These are phyloP conservation scores for Drosophila silvestris DNA, from an alignment of 2,888 invertebrate genomes.

Conservation along the genomic window DNA sequence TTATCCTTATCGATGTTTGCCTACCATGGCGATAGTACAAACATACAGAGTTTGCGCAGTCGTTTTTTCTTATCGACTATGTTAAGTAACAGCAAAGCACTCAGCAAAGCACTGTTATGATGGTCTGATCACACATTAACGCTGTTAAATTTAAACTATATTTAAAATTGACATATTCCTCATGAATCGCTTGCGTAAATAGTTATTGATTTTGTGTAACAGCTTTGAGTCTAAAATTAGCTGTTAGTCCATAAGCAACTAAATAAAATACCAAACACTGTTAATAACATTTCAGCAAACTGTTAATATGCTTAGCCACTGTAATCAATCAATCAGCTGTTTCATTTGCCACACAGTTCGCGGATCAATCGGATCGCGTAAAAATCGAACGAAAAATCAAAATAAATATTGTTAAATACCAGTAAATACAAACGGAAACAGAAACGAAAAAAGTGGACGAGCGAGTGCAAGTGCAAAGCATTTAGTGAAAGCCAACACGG, in stretches of 20 bases:
- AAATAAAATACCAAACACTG: conserved; percentile 18
- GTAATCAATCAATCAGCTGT: conserved; percentile 54
- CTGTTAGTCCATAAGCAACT: background rate
- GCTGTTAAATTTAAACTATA: background rate
- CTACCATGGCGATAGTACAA: background rate
- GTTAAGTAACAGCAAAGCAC: background rate
- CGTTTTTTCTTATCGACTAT: conserved; percentile 7
- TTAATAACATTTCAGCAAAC: conserved; percentile 19
- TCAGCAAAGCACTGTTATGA: conserved; percentile 6
- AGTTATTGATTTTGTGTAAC: background rate
- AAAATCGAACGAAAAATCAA: conserved; percentile 51
- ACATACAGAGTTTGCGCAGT: background rate
- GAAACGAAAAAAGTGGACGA: conserved; percentile 12
- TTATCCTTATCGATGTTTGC: background rate
- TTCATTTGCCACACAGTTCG: conserved; percentile 57
- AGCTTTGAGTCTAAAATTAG: too few species aligned
- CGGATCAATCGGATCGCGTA: conserved; percentile 62
- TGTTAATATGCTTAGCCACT: conserved; percentile 35
- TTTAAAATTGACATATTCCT: background rate
- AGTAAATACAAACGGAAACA: conserved; percentile 21
- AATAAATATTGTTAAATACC: conserved; percentile 36
- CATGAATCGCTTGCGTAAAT: background rate
- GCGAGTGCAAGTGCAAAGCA: conserved; percentile 45
- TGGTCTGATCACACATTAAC: background rate
- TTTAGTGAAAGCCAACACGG: conserved; percentile 48